These are phyloP conservation scores for Aphaenogaster rudis DNA, from an alignment of 1,140 invertebrate species.

Conservation along the genomic window DNA sequence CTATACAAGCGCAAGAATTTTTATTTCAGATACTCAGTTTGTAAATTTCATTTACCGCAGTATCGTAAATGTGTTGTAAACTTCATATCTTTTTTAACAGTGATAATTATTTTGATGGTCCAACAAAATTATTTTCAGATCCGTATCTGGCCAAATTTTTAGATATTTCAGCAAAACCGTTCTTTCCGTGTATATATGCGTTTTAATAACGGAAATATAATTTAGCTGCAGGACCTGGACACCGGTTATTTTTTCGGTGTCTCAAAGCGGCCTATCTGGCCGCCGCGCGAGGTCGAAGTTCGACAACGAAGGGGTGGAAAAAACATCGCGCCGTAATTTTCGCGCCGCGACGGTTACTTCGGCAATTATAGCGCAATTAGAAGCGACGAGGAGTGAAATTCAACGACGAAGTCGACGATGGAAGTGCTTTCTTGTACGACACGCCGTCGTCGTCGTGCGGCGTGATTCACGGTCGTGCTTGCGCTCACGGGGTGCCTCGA, in stretches of 20 bases:
- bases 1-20: no score
- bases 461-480: constrained; percentile 45
- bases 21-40: no score
- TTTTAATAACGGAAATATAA: neutral
- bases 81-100: no score
- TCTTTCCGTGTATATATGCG: neutral
- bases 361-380: constrained; percentile 60
- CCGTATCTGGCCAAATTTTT: no score
- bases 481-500: constrained; percentile 12
- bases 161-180: no score
- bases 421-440: constrained; percentile 42
- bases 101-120: no score
- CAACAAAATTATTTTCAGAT: no score
- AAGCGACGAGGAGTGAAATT: constrained; percentile 26
- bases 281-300: neutral
- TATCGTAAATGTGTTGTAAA: no score
- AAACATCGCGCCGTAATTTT: constrained; percentile 18
- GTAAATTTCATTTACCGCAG: no score
- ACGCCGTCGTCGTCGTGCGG: neutral
- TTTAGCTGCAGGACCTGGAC: neutral
- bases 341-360: neutral
- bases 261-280: neutral
- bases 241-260: neutral
- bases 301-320: neutral
- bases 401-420: constrained; percentile 7